A percentile compares a stretch with the other conserved stretches of the same genome.
Evolutionary conservation across 2,797 vertebrate genomes (phyloP).

Genomic region (Sphaeramia orbicularis): DNA sequence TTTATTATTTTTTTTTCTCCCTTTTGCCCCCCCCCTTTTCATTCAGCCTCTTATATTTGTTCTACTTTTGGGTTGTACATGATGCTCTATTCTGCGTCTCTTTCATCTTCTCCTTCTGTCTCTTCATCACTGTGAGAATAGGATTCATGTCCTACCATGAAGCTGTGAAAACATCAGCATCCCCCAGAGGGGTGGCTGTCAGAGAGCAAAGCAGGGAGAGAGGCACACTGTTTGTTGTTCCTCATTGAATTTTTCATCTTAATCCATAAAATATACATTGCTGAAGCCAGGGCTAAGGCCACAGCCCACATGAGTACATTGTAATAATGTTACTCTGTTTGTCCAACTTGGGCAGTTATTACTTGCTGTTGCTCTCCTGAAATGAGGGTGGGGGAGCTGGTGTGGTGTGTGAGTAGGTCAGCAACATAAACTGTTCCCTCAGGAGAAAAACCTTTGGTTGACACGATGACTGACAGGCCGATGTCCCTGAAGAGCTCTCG

Average conservation of each 20-base stretch:
- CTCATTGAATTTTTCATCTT: slow-evolving; percentile 80
- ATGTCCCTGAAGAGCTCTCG: slow-evolving; percentile 67
- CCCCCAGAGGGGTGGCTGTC: slow-evolving; percentile 65
- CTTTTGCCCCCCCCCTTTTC: not conserved
- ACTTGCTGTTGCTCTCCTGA: slow-evolving; percentile 29
- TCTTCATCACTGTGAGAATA: slow-evolving; percentile 69
- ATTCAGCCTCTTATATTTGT: slow-evolving; percentile 58
- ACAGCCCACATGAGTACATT: slow-evolving; percentile 41
- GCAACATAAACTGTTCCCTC: slow-evolving; percentile 31
- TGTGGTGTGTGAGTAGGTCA: slow-evolving; percentile 24
- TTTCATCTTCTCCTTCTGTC: slow-evolving; percentile 64
- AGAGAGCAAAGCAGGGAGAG: slow-evolving; percentile 57
- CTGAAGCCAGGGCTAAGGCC: slow-evolving; percentile 47
- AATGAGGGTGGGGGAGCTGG: not conserved
- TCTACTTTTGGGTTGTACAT: slow-evolving; percentile 56
- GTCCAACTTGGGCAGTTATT: slow-evolving; percentile 58
- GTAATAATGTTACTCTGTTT: slow-evolving; percentile 69
- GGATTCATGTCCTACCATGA: slow-evolving; percentile 71
- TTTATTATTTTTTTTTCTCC: not conserved
- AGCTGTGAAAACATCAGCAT: slow-evolving; percentile 69
- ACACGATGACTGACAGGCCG: slow-evolving; percentile 71
- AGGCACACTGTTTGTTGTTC: slow-evolving; percentile 62
- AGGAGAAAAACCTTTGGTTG: slow-evolving; percentile 40
- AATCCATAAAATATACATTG: slow-evolving; percentile 78
- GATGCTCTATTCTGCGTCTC: slow-evolving; percentile 47